Evolutionary conservation across 2,888 invertebrate genomes (phyloP), one percentile per base, ranked within the genome.

Genomic region (Cacoxenus indagator): DNA sequence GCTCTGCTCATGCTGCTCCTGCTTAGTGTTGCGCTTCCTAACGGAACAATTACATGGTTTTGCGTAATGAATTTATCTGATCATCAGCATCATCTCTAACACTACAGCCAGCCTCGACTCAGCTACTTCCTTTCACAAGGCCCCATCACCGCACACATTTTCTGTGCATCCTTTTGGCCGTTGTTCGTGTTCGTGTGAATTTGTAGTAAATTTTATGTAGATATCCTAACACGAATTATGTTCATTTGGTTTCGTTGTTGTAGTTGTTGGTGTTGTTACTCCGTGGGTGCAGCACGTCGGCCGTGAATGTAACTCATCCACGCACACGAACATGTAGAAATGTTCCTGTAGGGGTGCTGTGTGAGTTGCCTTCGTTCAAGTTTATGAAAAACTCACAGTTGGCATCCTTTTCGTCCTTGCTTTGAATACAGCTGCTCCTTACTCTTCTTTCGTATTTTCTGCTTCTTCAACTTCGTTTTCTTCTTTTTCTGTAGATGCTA

Each of bases 51-150:
- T 86, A 87, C 84, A 85, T 84, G 85, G 82, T 85, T 85, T 85
- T 84, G 85, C 82, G 84, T 87, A 87, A 87, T 87, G 85, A 87
- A 87, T 87, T 87, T 87, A 87, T 87, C 85, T 87, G 82, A 83
- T 86, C 86, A 85, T 85, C 85, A 86, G 85, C 78, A 81, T 76
- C n/a, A n/a, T n/a, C n/a, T n/a, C 84, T 71, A 68, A 73, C 68
- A 69, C 70, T 67, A 67, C 61, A 48, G 22, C 70, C 45, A 64
- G 68, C 67, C 76, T 75, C 67, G 70, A 74, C 67, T 64, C 69
- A 46, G 17, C 24, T n/a, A n/a, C n/a, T n/a, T n/a, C n/a, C n/a
- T n/a, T n/a, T n/a, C n/a, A n/a, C n/a, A n/a, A n/a, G n/a, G n/a
- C n/a, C n/a, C n/a, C 61, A 19, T 11, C 9, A 19, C 17, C 64